Evolutionary conservation across 2,113 vertebrate genomes (phyloP).

Genomic region (Thunnus maccoyii): DNA sequence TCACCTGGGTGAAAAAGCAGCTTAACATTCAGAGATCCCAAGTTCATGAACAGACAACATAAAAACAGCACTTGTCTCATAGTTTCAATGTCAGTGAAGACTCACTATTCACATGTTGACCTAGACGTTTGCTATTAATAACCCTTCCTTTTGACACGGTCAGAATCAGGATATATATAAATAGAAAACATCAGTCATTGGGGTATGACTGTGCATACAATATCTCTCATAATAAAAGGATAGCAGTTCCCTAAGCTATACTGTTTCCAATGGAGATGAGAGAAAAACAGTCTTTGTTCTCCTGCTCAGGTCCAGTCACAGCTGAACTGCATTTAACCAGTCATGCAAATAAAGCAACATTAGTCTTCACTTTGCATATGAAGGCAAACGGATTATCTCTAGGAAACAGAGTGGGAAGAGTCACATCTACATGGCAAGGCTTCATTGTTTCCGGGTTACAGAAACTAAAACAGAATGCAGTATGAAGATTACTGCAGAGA

Average conservation of each 20-base stretch:
- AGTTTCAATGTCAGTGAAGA: conserved; percentile 35
- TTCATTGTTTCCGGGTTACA: conserved; percentile 29
- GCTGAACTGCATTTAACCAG: conserved; percentile 29
- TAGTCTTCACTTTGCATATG: conserved; percentile 14
- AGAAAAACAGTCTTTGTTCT: not conserved
- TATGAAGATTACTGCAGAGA: not conserved
- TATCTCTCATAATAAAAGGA: conserved; percentile 29
- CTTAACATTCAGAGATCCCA: conserved; percentile 23
- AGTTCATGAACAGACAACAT: conserved; percentile 8
- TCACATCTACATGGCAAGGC: not conserved
- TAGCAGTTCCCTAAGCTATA: not conserved
- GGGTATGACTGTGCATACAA: conserved; percentile 22
- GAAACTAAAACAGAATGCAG: conserved; percentile 9
- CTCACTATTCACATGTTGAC: conserved; percentile 35
- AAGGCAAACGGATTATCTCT: conserved; percentile 46
- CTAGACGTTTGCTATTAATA: conserved; percentile 68
- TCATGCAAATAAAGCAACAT: conserved; percentile 26
- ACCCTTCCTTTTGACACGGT: conserved; percentile 49
- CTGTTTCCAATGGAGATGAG: not conserved
- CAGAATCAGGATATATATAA: conserved; percentile 51
- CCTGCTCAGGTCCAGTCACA: conserved; percentile 9
- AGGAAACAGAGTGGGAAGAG: conserved; percentile 56
- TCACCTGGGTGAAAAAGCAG: conserved; percentile 49
- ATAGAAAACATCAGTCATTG: conserved; percentile 59
- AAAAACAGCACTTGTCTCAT: conserved; percentile 24